phyloP scores from a whole-genome alignment of 30 jellyfish, hydroid and myxozoan species.

The Sanderia malayensis region DNA sequence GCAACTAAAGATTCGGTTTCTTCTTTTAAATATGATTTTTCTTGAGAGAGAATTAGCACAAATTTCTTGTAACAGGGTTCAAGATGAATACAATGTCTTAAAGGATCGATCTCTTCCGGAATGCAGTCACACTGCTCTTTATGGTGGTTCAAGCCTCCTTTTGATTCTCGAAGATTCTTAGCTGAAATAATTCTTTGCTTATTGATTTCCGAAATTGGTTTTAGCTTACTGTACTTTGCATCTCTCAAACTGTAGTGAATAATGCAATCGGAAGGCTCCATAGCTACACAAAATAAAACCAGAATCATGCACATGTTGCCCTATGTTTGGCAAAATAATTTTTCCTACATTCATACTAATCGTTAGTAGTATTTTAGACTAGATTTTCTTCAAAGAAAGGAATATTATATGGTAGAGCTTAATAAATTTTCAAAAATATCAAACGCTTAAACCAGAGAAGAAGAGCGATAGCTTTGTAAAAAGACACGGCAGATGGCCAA shows the following conservation, averaged over 20 bases:
- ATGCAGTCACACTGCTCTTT: slow-evolving; percentile 12
- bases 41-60: slow-evolving; percentile 13
- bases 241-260: not conserved
- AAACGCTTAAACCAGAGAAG: not conserved
- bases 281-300: not conserved
- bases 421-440: not conserved
- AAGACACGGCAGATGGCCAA: not conserved
- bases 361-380: not conserved
- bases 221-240: not conserved
- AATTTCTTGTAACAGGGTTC: slow-evolving; percentile 14
- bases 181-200: not conserved
- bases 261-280: slow-evolving; percentile 1
- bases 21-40: not conserved
- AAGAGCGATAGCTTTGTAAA: not conserved
- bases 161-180: slow-evolving; percentile 1
- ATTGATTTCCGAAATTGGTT: not conserved
- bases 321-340: not conserved
- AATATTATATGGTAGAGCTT: not conserved
- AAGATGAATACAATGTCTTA: slow-evolving; percentile 1
- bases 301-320: not conserved
- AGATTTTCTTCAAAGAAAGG: not conserved
- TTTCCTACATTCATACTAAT: not conserved
- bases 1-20: not conserved
- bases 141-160: slow-evolving; percentile 4
- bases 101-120: slow-evolving; percentile 4